Evolutionary conservation across 92 coral and sea anemone species (phyloP).

Genomic region (Actinernus sp.): DNA sequence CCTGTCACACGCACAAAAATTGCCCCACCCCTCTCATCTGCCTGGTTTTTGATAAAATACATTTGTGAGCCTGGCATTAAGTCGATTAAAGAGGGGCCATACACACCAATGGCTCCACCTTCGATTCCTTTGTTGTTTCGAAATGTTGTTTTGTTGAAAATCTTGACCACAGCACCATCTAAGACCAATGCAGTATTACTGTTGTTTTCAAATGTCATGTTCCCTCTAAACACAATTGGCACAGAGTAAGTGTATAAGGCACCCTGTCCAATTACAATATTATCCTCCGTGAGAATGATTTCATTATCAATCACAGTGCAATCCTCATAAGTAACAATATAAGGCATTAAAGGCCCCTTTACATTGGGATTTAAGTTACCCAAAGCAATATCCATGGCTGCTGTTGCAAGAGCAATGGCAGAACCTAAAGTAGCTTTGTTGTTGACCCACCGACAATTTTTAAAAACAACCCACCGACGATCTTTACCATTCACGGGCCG

Average conservation of each 20-base stretch:
- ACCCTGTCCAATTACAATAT: conserved; percentile 79
- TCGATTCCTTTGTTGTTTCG: conserved; percentile 74
- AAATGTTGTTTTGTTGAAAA: conserved; percentile 59
- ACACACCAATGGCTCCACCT: conserved; percentile 92
- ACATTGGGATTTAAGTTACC: conserved; percentile 26
- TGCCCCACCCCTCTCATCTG: conserved; percentile 88
- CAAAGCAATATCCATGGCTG: conserved; percentile 11
- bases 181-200: conserved; percentile 85
- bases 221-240: conserved; percentile 68
- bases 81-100: conserved; percentile 76
- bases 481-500: conserved; percentile 11
- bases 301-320: conserved; percentile 67
- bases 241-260: conserved; percentile 76
- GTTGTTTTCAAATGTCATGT: conserved; percentile 40
- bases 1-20: conserved; percentile 71
- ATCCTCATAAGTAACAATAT: conserved; percentile 51
- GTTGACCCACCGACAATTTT: conserved; percentile 57
- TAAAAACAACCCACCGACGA: conserved; percentile 19
- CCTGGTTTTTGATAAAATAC: conserved; percentile 56
- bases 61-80: conserved; percentile 71
- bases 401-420: conserved; percentile 74
- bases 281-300: conserved; percentile 59
- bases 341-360: conserved; percentile 31
- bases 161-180: conserved; percentile 67
- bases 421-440: conserved; percentile 93